Evolutionary conservation across 2,888 invertebrate species (phyloP).

Genomic region (Sialis lutaria): DNA sequence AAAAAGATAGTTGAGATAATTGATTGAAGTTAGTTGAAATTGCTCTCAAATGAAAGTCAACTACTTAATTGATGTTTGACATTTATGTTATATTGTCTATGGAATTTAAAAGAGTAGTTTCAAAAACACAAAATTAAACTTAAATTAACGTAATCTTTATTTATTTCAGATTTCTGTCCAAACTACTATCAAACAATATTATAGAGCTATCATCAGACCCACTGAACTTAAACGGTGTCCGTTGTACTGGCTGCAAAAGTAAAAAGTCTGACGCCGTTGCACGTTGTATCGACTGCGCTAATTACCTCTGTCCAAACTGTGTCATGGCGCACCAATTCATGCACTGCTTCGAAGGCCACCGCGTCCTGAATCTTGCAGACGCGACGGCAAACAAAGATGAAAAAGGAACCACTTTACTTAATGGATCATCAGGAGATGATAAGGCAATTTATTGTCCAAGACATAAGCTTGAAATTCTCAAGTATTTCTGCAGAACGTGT

Average conservation of each 20-base stretch:
- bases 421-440: conserved; percentile 24
- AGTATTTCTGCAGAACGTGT: conserved; percentile 90
- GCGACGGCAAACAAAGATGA: conserved; percentile 41
- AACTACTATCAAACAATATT: conserved; percentile 5
- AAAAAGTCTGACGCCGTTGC: conserved; percentile 89
- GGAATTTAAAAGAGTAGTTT: conserved; percentile 23
- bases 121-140: conserved; percentile 17
- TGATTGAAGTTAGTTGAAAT: too few relatives aligned
- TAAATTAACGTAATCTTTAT: conserved; percentile 16
- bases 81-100: too few relatives aligned
- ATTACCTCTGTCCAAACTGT: conserved; percentile 91
- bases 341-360: conserved; percentile 97
- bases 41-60: too few relatives aligned
- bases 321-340: conserved; percentile 98
- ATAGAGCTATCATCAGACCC: conserved; percentile 20
- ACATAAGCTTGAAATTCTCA: conserved; percentile 80
- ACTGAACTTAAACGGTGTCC: conserved; percentile 32
- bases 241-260: conserved; percentile 93
- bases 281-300: conserved; percentile 91
- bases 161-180: neutral
- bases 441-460: conserved; percentile 61
- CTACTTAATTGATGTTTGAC: too few relatives aligned
- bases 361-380: conserved; percentile 57
- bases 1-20: too few relatives aligned
- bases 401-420: conserved; percentile 18